Percentiles rank a stretch among this genome's conserved stretches.
phyloP scores from a whole-genome alignment of 1,140 invertebrate species.

The Leptonema lineaticorne region DNA sequence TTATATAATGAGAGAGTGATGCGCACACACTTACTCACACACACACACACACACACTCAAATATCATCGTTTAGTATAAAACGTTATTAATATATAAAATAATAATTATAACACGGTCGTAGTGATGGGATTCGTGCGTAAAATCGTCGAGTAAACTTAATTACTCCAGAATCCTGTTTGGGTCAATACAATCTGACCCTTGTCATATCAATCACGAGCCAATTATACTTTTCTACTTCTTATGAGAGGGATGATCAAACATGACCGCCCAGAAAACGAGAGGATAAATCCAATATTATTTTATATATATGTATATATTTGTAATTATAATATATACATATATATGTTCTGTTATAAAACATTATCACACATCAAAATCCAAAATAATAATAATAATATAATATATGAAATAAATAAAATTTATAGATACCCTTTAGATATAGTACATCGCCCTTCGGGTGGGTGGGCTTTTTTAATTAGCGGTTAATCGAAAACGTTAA shows the following conservation, averaged over 20 bases:
- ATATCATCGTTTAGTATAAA: too few relatives aligned
- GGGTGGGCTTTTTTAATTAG: too few relatives aligned
- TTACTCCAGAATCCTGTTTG: constrained; percentile 16
- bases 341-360: too few relatives aligned
- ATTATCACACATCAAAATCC: too few relatives aligned
- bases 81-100: background rate
- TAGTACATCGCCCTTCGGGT: too few relatives aligned
- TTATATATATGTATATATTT: background rate
- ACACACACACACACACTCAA: background rate
- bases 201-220: constrained; percentile 31
- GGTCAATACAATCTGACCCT: constrained; percentile 20
- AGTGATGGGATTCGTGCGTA: constrained; percentile 1
- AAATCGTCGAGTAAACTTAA: constrained; percentile 24
- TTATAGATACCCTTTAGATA: too few relatives aligned
- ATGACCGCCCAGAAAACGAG: background rate
- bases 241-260: constrained; percentile 14
- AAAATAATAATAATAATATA: too few relatives aligned
- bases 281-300: constrained; percentile 1
- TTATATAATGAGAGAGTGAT: too few relatives aligned
- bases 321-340: background rate
- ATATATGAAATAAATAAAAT: too few relatives aligned
- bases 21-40: too few relatives aligned
- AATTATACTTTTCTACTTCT: constrained; percentile 29
- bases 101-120: too few relatives aligned
- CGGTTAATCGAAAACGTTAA: too few relatives aligned